phyloP scores from a whole-genome alignment of 2,797 vertebrate genomes.

The Vultur gryphus region DNA sequence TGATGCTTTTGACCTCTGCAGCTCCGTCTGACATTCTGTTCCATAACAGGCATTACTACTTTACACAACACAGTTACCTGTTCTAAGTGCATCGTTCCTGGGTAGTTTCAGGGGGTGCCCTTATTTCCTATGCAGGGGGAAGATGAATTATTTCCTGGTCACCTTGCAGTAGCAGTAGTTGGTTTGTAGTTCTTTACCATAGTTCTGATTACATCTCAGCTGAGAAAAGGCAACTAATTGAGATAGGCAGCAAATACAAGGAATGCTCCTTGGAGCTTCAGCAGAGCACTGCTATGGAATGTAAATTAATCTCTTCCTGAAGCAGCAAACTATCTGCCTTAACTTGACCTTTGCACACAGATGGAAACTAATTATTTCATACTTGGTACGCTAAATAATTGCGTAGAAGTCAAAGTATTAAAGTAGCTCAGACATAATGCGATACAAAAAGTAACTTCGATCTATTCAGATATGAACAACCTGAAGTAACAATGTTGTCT shows the following conservation, averaged over 20 bases:
- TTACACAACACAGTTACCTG: accelerated
- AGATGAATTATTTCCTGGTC: background rate
- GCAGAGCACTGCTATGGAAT: background rate
- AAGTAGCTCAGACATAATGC: background rate
- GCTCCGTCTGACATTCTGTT: background rate
- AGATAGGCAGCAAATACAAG: background rate
- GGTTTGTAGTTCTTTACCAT: background rate
- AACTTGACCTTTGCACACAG: background rate
- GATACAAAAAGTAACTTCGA: background rate
- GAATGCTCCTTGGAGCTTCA: background rate
- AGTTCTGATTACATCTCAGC: background rate
- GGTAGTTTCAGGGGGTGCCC: no score
- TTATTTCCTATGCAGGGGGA: no score
- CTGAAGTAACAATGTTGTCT: no score
- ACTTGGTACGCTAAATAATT: background rate
- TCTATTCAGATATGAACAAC: background rate
- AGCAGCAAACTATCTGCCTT: background rate
- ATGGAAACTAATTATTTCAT: background rate
- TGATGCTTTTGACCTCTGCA: background rate
- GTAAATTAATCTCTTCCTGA: background rate
- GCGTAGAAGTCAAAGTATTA: background rate
- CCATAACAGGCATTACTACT: accelerated
- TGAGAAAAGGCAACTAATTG: background rate
- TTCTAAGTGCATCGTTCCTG: accelerated
- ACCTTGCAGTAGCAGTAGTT: background rate